Evolutionary conservation across 2,888 invertebrate species (phyloP).

Genomic region (Drosophila phalerata): DNA sequence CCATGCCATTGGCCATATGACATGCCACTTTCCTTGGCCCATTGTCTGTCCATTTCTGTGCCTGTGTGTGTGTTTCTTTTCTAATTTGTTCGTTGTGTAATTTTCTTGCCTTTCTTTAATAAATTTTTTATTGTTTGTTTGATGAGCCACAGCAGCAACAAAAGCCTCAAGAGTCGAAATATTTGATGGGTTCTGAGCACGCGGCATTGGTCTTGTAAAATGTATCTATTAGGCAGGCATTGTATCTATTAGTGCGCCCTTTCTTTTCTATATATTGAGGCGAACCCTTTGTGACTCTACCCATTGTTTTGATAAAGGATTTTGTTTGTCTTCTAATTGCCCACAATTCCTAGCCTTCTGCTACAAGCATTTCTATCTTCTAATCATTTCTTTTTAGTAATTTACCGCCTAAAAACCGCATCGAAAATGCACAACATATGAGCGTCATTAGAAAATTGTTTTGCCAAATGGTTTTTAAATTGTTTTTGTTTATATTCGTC

Average conservation of each 20-base stretch:
- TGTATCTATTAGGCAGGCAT: slow-evolving; percentile 67
- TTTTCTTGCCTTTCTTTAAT: slow-evolving; percentile 76
- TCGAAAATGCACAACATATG: slow-evolving; percentile 75
- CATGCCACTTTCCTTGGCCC: slow-evolving; percentile 70
- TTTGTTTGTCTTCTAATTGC: slow-evolving; percentile 71
- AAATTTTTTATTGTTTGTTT: slow-evolving; percentile 81
- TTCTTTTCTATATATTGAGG: slow-evolving; percentile 28
- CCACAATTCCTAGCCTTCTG: slow-evolving; percentile 14
- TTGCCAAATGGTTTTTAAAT: slow-evolving; percentile 82
- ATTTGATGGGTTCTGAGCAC: slow-evolving; percentile 73
- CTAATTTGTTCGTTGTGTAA: slow-evolving; percentile 76
- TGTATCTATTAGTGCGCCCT: slow-evolving; percentile 67
- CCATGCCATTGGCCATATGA: slow-evolving; percentile 66
- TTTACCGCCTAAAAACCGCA: slow-evolving; percentile 72
- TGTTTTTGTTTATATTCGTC: slow-evolving; percentile 75
- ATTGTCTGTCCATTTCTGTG: slow-evolving; percentile 47
- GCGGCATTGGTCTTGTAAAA: slow-evolving; percentile 65
- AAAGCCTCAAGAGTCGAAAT: slow-evolving; percentile 39
- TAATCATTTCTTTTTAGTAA: slow-evolving; percentile 32
- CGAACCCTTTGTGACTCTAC: slow-evolving; percentile 49
- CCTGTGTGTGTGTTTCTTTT: slow-evolving; percentile 36
- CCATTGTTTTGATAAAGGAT: slow-evolving; percentile 79
- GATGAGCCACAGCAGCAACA: slow-evolving; percentile 52
- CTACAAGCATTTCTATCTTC: slow-evolving; percentile 10
- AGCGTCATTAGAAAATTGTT: slow-evolving; percentile 82